Evolutionary conservation across 23 tunicate species (phyloP).

Genomic region (Clavelina lepadiformis): DNA sequence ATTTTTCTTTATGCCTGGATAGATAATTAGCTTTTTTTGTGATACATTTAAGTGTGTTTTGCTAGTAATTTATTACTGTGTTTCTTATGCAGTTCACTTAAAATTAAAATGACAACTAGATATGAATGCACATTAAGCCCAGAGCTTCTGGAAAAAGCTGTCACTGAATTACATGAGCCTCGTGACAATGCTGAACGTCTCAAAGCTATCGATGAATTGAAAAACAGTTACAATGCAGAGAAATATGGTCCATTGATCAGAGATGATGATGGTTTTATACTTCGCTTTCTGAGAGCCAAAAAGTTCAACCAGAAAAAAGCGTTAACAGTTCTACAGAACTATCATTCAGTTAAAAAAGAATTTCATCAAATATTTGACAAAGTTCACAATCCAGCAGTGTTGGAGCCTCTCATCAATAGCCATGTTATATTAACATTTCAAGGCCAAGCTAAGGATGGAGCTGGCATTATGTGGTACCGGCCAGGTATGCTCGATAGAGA

Average conservation of each 20-base stretch:
- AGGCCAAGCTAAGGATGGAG: constrained; percentile 45
- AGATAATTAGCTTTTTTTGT: not conserved
- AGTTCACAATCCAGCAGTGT: constrained; percentile 24
- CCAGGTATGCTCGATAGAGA: constrained; percentile 12
- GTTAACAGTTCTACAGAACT: constrained; percentile 39
- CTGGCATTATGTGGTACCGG: constrained; percentile 28
- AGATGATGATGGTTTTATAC: constrained; percentile 34
- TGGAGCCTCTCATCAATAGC: constrained; percentile 17
- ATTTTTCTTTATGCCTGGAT: not conserved
- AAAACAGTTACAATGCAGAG: constrained; percentile 15
- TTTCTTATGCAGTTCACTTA: too few relatives aligned
- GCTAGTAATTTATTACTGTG: too few relatives aligned
- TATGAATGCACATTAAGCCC: constrained; percentile 69
- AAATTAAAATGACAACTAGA: too few relatives aligned
- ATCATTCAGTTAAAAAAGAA: constrained; percentile 36
- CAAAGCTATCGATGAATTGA: constrained; percentile 56
- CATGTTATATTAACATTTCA: constrained; percentile 25
- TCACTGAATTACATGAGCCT: constrained; percentile 52
- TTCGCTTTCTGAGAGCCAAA: constrained; percentile 51
- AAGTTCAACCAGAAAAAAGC: constrained; percentile 60
- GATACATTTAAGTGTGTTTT: too few relatives aligned
- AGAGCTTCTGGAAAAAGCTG: constrained; percentile 77
- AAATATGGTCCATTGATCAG: constrained; percentile 28
- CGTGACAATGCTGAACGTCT: constrained; percentile 37
- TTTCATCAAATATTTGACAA: constrained; percentile 35